phyloP scores from a whole-genome alignment of 2,113 vertebrate genomes.

The Toxotes jaculatrix region DNA sequence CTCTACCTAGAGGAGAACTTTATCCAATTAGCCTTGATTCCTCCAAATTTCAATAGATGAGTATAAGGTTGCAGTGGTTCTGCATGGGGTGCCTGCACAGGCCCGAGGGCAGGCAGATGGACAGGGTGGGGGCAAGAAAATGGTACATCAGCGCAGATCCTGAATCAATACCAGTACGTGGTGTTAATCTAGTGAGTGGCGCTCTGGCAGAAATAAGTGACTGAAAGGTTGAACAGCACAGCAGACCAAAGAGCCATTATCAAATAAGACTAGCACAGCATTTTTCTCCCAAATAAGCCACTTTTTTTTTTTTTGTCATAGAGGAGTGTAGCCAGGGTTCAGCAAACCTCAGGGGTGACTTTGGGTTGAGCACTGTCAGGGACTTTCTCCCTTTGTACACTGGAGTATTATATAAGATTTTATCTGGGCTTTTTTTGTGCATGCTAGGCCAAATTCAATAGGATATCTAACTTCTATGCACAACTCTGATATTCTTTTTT shows the following conservation, averaged over 20 bases:
- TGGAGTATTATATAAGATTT: slow-evolving; percentile 53
- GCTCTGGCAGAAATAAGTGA: slow-evolving; percentile 64
- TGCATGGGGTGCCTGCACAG: background rate
- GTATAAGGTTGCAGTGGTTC: slow-evolving; percentile 12
- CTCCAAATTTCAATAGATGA: slow-evolving; percentile 29
- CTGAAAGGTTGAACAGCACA: slow-evolving; percentile 65
- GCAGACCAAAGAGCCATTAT: slow-evolving; percentile 65
- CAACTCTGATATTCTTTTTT: slow-evolving; percentile 2
- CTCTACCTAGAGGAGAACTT: background rate
- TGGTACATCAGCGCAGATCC: slow-evolving; percentile 44
- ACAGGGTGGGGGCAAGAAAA: background rate
- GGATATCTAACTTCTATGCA: slow-evolving; percentile 35
- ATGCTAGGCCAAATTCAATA: slow-evolving; percentile 28
- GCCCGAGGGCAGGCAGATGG: background rate
- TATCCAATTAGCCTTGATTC: slow-evolving; percentile 15
- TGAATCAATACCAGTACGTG: slow-evolving; percentile 51
- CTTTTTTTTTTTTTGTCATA: slow-evolving; percentile 7
- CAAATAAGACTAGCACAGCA: slow-evolving; percentile 67
- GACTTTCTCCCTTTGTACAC: slow-evolving; percentile 52
- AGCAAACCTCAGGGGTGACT: slow-evolving; percentile 57
- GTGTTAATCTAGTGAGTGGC: slow-evolving; percentile 77
- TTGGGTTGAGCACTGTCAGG: slow-evolving; percentile 60
- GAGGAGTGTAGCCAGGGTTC: slow-evolving; percentile 31
- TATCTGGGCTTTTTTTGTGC: slow-evolving; percentile 45
- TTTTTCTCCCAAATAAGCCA: slow-evolving; percentile 52